Evolutionary conservation across 2,797 vertebrate species (phyloP), one percentile per base, ranked within the genome.

Genomic region (Allobates femoralis): DNA sequence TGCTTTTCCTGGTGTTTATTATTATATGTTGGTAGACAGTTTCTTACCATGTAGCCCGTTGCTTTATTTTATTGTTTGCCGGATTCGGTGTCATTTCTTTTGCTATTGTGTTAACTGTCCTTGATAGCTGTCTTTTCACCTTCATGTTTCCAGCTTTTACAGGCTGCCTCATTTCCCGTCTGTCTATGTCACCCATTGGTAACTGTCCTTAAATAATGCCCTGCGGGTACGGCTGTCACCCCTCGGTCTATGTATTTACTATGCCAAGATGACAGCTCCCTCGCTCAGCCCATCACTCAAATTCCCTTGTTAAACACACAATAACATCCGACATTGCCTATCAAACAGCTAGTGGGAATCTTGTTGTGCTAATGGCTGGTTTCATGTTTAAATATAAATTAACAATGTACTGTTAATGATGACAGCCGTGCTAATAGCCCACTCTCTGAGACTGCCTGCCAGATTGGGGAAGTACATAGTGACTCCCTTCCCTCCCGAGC

Each of bases 331-430:
- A 85, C 83, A 71, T 88, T 69, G 66, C 83, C 87, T 77, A 81
- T 87, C 86, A 76, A 87, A 81, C 76, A 84, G 78, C 87, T 88
- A 85, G 83, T 85, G 60, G 77, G 87, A 66, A 76, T 66, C 83
- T 76, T 88, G 87, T 86, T 86, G 85, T 77, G 83, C 83, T 88
- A 88, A 88, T 88, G 78, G 87, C 78, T 88, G 87, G 79, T 81
- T 88, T 85, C 77, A 67, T 88, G 83, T 81, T 85, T 88, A 88
- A 88, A 81, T 88, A 88, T 85, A 88, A 88, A 88, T 88, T 88
- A 88, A 75, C 87, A 88, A 81, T 85, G 86, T 88, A 85, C 69
- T 75, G 78, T 81, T 87, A 88, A 88, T 88, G 87, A 88, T 88
- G 87, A 88, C 87, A 88, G 83, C 77, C 64, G 71, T 85, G 83